These are phyloP conservation scores for Maniola jurtina DNA, from an alignment of 1,140 invertebrate species.

Conservation along the genomic window DNA sequence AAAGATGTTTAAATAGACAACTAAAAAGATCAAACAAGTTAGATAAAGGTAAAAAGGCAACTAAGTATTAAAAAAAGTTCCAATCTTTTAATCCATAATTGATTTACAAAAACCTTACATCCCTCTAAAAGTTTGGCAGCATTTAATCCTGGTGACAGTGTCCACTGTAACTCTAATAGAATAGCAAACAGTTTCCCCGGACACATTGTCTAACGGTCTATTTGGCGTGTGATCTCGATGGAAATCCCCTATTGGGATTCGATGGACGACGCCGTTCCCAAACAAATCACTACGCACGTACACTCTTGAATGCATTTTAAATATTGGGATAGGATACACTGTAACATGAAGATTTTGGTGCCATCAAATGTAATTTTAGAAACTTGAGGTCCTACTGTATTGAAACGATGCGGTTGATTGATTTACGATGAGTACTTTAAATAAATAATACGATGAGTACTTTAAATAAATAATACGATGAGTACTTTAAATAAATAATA, in stretches of 20 bases:
- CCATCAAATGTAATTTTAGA: not conserved
- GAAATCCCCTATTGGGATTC: constrained; percentile 63
- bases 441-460: too few species aligned
- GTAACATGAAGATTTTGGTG: not conserved
- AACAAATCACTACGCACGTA: constrained; percentile 55
- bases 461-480: too few species aligned
- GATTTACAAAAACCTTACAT: not conserved
- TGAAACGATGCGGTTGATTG: too few species aligned
- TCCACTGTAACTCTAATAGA: constrained; percentile 2
- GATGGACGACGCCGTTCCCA: constrained; percentile 47
- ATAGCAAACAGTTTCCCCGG: not conserved
- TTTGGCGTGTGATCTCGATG: constrained; percentile 13
- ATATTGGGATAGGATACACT: not conserved
- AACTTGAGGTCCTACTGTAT: too few species aligned
- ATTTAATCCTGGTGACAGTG: not conserved
- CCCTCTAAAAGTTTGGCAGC: not conserved
- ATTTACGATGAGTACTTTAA: too few species aligned
- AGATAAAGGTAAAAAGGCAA: too few species aligned
- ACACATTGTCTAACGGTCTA: constrained; percentile 15
- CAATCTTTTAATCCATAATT: not conserved
- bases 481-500: too few species aligned
- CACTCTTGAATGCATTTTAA: constrained; percentile 11
- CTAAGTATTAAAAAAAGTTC: too few species aligned
- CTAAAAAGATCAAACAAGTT: too few species aligned
- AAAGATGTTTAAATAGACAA: too few species aligned